These are phyloP conservation scores for Coracopsis vasa DNA, from an alignment of 2,113 vertebrate genomes.

Conservation along the genomic window DNA sequence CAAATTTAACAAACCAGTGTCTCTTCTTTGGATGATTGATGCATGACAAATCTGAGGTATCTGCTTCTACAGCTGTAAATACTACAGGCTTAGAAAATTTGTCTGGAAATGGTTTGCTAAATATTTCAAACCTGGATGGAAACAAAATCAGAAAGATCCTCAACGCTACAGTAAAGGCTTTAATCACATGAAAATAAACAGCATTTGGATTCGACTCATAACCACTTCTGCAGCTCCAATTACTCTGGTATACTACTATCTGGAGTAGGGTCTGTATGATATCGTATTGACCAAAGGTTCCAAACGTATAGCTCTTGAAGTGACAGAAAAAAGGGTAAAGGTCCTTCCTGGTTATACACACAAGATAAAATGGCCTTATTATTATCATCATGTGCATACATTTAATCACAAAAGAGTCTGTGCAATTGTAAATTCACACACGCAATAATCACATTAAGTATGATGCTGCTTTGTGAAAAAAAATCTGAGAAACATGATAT, in stretches of 20 bases:
- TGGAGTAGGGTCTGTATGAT: not conserved
- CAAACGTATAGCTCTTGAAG: not conserved
- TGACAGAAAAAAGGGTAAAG: not conserved
- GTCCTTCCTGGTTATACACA: not conserved
- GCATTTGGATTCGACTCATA: not conserved
- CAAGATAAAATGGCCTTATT: not conserved
- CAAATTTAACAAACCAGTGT: not conserved
- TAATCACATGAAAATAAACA: not conserved
- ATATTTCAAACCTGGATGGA: not conserved
- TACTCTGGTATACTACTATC: not conserved
- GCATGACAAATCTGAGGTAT: not conserved
- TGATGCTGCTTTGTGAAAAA: not conserved
- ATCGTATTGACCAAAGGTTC: not conserved
- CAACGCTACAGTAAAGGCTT: not conserved
- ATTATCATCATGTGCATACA: not conserved
- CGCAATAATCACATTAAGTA: not conserved
- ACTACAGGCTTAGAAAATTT: not conserved
- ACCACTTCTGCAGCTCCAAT: not conserved
- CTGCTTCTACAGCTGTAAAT: not conserved
- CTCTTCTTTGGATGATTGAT: not conserved
- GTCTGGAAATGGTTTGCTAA: not conserved
- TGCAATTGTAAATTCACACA: not conserved
- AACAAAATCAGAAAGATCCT: not conserved
- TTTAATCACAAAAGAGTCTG: not conserved
- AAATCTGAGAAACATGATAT: not conserved